Evolutionary conservation across 1,140 invertebrate species (phyloP).

Genomic region (Pogonomyrmex barbatus): DNA sequence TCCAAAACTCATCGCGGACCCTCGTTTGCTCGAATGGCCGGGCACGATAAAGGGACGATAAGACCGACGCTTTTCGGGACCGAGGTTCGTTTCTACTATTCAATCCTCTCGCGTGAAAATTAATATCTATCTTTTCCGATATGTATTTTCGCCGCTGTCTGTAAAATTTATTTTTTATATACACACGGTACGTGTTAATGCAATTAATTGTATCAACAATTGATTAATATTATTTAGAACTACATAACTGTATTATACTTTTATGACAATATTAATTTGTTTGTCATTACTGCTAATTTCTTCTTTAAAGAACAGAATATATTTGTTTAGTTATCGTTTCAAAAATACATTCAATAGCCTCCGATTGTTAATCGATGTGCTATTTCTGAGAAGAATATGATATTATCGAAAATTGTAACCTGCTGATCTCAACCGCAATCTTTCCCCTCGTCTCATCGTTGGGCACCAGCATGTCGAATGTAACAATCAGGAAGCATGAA

Average conservation of each 20-base stretch:
- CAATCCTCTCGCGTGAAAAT: slow-evolving; percentile 16
- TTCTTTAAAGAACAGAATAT: background rate
- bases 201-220: slow-evolving; percentile 34
- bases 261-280: slow-evolving; percentile 9
- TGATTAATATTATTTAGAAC: slow-evolving; percentile 20
- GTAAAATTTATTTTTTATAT: background rate
- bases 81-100: slow-evolving; percentile 39
- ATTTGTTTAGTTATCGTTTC: background rate
- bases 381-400: background rate
- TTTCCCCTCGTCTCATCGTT: slow-evolving; percentile 1
- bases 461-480: slow-evolving; percentile 28
- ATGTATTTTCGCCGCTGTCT: background rate
- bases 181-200: background rate
- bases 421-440: background rate
- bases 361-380: background rate
- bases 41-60: slow-evolving; percentile 55
- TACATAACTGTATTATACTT: background rate
- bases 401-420: slow-evolving; percentile 3
- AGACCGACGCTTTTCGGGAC: slow-evolving; percentile 26
- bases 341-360: background rate
- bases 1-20: slow-evolving; percentile 67
- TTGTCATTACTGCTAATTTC: slow-evolving; percentile 2
- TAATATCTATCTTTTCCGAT: slow-evolving; percentile 29
- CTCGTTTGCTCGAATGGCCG: slow-evolving; percentile 57
- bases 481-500: slow-evolving; percentile 72